Percentiles rank a stretch among this genome's conserved stretches.
These are phyloP conservation scores for Tympanoctomys barrerae DNA, from an alignment of 2,797 vertebrate genomes.

Conservation along the genomic window DNA sequence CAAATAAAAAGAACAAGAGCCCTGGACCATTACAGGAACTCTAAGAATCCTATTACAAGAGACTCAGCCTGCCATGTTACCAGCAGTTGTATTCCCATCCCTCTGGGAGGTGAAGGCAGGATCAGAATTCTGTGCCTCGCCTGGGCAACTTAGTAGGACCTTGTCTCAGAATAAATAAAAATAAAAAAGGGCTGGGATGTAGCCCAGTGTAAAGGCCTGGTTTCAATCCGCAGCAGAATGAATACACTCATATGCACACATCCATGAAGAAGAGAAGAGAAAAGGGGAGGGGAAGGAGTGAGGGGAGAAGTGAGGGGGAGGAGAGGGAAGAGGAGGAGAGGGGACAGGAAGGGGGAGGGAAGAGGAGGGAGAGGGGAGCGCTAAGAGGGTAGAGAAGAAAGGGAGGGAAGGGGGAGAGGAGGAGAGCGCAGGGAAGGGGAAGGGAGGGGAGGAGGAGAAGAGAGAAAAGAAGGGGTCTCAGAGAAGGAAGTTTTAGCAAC, in stretches of 20 bases:
- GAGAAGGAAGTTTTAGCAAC: background rate
- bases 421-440: background rate
- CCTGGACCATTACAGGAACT: background rate
- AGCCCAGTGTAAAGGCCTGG: background rate
- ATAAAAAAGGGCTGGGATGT: background rate
- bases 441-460: no score
- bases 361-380: no score
- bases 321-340: no score
- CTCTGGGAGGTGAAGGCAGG: background rate
- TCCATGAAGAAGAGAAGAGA: background rate
- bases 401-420: background rate
- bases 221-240: background rate
- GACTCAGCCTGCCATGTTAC: background rate
- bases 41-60: background rate
- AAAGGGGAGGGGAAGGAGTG: background rate
- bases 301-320: no score
- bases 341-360: no score
- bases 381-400: no score
- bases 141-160: background rate
- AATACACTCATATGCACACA: background rate
- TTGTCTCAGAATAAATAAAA: background rate
- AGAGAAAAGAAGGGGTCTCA: background rate
- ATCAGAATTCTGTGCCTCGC: background rate
- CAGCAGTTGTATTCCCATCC: background rate
- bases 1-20: background rate